Evolutionary conservation across 1,140 invertebrate species (phyloP).

Genomic region (Gerris buenoi): DNA sequence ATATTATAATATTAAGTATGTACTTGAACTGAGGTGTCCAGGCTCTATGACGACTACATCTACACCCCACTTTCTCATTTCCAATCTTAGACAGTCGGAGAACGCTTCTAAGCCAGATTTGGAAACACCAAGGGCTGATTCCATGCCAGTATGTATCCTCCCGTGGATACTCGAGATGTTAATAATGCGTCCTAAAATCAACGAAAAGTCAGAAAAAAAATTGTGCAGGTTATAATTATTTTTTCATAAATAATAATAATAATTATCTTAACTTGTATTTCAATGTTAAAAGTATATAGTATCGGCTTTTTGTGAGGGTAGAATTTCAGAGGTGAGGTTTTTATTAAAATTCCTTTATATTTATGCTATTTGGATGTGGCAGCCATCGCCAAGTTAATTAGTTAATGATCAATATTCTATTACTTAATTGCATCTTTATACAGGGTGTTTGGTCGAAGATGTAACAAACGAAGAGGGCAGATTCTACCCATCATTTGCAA

Average conservation of each 20-base stretch:
- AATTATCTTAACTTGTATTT: not conserved
- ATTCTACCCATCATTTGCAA: too few species aligned
- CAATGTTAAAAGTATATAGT: not conserved
- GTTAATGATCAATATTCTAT: too few species aligned
- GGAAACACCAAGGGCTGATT: conserved; percentile 61
- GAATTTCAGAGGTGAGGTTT: too few species aligned
- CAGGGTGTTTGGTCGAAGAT: too few species aligned
- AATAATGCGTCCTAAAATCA: conserved; percentile 27
- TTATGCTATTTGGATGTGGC: too few species aligned
- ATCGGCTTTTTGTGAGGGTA: too few species aligned
- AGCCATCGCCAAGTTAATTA: too few species aligned
- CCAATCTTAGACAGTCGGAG: conserved; percentile 60
- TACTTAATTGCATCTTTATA: too few species aligned
- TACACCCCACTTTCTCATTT: conserved; percentile 55
- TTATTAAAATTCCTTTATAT: too few species aligned
- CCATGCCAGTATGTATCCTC: conserved; percentile 54
- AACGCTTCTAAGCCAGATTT: conserved; percentile 61
- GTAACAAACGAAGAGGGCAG: too few species aligned
- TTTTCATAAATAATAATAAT: not conserved
- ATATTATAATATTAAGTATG: not conserved
- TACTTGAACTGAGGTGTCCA: conserved; percentile 61
- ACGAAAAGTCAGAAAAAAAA: too few species aligned
- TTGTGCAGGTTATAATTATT: too few species aligned
- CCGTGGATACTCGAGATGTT: conserved; percentile 41
- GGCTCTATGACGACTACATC: conserved; percentile 68